Percentiles rank a stretch among this genome's conserved stretches.
Conservation (phyloP, 2,888 invertebrate genomes). For the Caradrina clavipalpis region DNA sequence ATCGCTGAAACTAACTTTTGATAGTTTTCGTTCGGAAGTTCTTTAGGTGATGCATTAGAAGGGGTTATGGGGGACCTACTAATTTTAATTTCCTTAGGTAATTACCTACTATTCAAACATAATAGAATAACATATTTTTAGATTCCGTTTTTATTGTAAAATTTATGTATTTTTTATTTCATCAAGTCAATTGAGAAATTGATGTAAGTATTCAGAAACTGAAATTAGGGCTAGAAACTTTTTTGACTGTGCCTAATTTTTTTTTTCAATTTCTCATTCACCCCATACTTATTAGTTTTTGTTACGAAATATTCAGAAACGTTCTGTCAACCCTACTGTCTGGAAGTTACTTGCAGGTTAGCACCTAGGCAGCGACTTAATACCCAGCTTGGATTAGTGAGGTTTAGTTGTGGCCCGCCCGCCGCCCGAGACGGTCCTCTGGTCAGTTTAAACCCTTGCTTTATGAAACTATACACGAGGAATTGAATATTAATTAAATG, state of each 20-base stretch:
- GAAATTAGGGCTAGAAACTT: no score
- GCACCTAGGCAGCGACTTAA: slow-evolving; percentile 85
- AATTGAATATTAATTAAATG: slow-evolving; percentile 73
- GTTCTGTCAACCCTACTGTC: slow-evolving; percentile 64
- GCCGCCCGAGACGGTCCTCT: slow-evolving; percentile 77
- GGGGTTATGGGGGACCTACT: background rate
- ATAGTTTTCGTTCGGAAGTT: slow-evolving; percentile 79
- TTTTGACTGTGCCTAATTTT: no score
- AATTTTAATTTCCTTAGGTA: background rate
- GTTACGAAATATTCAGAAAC: slow-evolving; percentile 28
- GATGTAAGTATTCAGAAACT: no score
- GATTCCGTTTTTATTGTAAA: no score
- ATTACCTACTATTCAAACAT: background rate
- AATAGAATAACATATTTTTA: background rate
- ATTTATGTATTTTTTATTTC: no score
- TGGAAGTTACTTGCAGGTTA: slow-evolving; percentile 82
- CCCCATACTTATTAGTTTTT: no score
- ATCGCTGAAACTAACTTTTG: slow-evolving; percentile 85
- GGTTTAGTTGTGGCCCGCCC: slow-evolving; percentile 83
- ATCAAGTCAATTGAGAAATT: no score
- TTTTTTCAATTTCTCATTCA: no score
- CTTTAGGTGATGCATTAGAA: slow-evolving; percentile 13
- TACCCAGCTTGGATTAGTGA: slow-evolving; percentile 88
- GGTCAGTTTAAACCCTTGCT: slow-evolving; percentile 85
- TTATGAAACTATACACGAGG: slow-evolving; percentile 77